Conservation (phyloP, 1,140 invertebrate genomes). For the Drosophila ironensis region DNA sequence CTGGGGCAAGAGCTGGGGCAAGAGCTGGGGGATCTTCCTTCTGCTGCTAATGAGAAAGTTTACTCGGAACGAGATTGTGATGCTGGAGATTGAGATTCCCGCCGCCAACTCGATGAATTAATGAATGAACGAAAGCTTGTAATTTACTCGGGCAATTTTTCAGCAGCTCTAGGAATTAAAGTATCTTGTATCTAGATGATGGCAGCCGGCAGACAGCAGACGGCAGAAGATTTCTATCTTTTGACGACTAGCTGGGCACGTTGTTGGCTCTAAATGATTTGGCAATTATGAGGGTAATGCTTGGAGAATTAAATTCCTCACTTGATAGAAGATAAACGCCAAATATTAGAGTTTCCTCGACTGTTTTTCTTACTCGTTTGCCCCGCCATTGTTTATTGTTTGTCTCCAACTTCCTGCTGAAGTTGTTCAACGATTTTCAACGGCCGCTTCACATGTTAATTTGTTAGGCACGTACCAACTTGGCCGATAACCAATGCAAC, state of each 20-base stretch:
- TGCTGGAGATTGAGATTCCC: conserved; percentile 30
- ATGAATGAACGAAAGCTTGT: conserved; percentile 42
- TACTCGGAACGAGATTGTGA: conserved; percentile 25
- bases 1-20: neutral
- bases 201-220: neutral
- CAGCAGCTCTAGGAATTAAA: conserved; percentile 7
- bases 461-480: conserved; percentile 57
- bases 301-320: neutral
- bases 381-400: neutral
- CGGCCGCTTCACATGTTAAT: conserved; percentile 66
- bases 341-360: neutral
- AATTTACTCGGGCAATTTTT: conserved; percentile 20
- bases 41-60: conserved; percentile 44
- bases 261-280: neutral
- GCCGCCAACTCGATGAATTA: conserved; percentile 37
- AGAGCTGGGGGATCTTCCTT: neutral
- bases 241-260: neutral
- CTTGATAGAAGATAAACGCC: too few species aligned
- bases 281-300: neutral
- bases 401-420: conserved; percentile 2
- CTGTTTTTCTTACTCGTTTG: neutral
- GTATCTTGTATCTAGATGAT: conserved; percentile 4
- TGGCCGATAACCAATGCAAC: conserved; percentile 49
- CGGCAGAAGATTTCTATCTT: neutral
- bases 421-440: conserved; percentile 44